Evolutionary conservation across 2,113 vertebrate genomes (phyloP), one percentile per base, ranked within the genome.

Genomic region (Tragelaphus buxtoni): DNA sequence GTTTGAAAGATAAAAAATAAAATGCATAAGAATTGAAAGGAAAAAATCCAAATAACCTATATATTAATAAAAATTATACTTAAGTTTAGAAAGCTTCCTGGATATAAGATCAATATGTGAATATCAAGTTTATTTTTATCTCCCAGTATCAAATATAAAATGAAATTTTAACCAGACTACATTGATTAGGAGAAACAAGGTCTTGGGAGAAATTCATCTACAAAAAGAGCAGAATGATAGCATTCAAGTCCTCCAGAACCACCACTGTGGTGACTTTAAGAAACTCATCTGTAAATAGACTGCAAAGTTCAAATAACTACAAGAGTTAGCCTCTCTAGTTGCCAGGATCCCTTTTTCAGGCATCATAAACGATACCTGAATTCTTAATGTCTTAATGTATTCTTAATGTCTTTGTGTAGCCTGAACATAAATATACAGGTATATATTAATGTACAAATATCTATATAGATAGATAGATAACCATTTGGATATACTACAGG

Each of bases 51-150:
- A 82, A 89, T 69, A 84, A 84, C 13, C 14, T 76, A 47, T 65
- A n/a, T 65, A 65, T n/a, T n/a, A n/a, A n/a, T 61, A 63, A 65
- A 92, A 96, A 88, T 89, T 89, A 96, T 42, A 85, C 14, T 80
- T 72, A 30, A 55, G 39, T 55, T 89, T 96, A 42, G 10, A 60
- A 60, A 76, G 4, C 14, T 58, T 89, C 81, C 28, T 79, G 45
- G 32, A 12, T 58, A 93, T 2, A 84, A 77, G 24, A 65, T 74
- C 77, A 87, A 55, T 11, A 47, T 53, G 61, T 30, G 28, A 61
- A 20, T 30, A 63, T 42, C 30, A 92, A 55, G 63, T 69, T 5
- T 79, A 32, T 60, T 93, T 51, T 85, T 60, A 53, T 22, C 22
- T 69, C 22, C 51, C 22, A 69, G 69, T 17, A 55, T 90, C 49